Evolutionary conservation across 2,888 invertebrate species (phyloP).

Genomic region (Athalia rosae): DNA sequence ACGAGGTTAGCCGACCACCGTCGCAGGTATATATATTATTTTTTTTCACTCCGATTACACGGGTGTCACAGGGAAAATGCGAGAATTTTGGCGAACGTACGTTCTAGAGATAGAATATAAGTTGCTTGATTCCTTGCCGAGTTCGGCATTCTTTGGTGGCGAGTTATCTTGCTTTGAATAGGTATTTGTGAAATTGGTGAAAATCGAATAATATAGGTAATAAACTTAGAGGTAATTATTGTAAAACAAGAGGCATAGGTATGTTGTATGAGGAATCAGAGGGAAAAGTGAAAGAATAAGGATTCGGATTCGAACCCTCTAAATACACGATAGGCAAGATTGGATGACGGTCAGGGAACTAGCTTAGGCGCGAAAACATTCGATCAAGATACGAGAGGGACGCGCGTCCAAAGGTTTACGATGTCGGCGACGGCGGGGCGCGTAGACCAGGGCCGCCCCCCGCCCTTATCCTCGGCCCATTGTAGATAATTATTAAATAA

Average conservation of each 20-base stretch:
- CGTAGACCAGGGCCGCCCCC: conserved; percentile 73
- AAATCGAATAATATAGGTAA: conserved; percentile 15
- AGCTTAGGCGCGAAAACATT: conserved; percentile 49
- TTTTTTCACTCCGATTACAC: not conserved
- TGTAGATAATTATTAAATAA: conserved; percentile 72
- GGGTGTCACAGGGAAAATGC: not conserved
- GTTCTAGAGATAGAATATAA: conserved; percentile 53
- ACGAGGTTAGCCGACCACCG: not conserved
- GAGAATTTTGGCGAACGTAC: not conserved
- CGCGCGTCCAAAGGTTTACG: conserved; percentile 67
- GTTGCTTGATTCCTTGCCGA: conserved; percentile 71
- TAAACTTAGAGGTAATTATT: not conserved
- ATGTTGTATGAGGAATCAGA: conserved; percentile 1
- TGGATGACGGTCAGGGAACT: conserved; percentile 55
- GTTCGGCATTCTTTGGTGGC: conserved; percentile 69
- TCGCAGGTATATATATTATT: not conserved
- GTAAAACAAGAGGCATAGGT: not conserved
- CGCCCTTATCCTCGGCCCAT: conserved; percentile 73
- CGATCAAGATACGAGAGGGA: conserved; percentile 63
- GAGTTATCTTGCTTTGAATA: conserved; percentile 35
- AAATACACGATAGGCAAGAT: conserved; percentile 48
- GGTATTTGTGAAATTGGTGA: conserved; percentile 59
- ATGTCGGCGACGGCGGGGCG: conserved; percentile 72
- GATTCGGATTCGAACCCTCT: conserved; percentile 34
- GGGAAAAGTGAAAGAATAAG: conserved; percentile 48